These are phyloP conservation scores for Coptotermes formosanus DNA, from an alignment of 1,140 invertebrate species.

Conservation along the genomic window DNA sequence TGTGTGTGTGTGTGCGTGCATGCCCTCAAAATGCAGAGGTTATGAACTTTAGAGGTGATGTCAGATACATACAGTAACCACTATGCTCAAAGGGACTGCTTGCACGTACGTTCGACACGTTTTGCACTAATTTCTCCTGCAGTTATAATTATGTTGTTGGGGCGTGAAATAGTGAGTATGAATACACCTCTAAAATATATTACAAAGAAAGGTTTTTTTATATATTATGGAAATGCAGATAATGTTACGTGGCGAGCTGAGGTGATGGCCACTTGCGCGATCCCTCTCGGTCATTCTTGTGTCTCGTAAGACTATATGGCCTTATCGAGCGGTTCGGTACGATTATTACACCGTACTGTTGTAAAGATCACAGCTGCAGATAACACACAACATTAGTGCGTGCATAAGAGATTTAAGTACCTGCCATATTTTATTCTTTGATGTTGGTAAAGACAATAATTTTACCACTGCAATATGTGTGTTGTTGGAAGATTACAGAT, in stretches of 20 bases:
- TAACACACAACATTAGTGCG: background rate
- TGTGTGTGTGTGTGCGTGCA: too few relatives aligned
- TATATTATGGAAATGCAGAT: background rate
- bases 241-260: background rate
- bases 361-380: background rate
- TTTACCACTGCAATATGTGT: too few relatives aligned
- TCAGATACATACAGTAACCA: too few relatives aligned
- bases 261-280: background rate
- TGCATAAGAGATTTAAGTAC: background rate
- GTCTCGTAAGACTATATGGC: constrained; percentile 1
- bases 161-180: background rate
- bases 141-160: background rate
- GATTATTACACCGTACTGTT: background rate
- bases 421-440: background rate
- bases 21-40: too few relatives aligned
- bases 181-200: background rate
- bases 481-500: too few relatives aligned
- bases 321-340: background rate
- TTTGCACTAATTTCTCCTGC: background rate
- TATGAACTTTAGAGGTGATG: too few relatives aligned
- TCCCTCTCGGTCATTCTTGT: background rate
- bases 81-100: too few relatives aligned
- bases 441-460: background rate
- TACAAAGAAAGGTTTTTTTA: background rate
- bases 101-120: too few relatives aligned